Evolutionary conservation across 1,140 invertebrate genomes (phyloP), one percentile per base, ranked within the genome.

Genomic region (Drosophila equinoxialis): DNA sequence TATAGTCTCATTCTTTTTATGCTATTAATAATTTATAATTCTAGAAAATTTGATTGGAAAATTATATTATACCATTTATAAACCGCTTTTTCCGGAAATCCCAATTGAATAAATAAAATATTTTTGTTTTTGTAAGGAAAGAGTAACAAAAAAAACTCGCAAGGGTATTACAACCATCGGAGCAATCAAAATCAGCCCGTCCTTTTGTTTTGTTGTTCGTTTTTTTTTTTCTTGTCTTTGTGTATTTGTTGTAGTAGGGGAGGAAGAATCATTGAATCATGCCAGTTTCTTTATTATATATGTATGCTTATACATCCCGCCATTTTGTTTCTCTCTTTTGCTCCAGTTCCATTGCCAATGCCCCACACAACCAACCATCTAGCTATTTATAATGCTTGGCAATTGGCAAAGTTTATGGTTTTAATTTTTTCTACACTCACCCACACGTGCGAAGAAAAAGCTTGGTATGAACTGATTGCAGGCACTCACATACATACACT

Each of bases 331-430:
- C 11, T 39, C n/a, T 2, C 39, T 11, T 39, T 33, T 14, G 6
- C 45, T 13, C 37, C 37, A 39, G 10, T 39, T 39, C 37, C 37
- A 39, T 13, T 20, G 10, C 11, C 17, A 39, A 39, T 39, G 37
- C 37, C 37, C 10, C 11, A 39, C 37, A 54, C 41, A 66, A 39
- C 11, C 58, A 30, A n/a, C 41, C 58, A 30, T 30, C 45, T 67
- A 64, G 74, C 67, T 71, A 81, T 81, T 62, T 71, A 69, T 81
- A 62, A 65, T 67, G 74, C 57, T 67, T 71, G 74, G 54, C 69
- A 80, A 81, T 85, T 81, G 81, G 70, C 59, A 58, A 58, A 87
- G 83, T 79, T 87, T 82, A 83, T 79, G 75, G 75, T 68, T 86
- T 68, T 68, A 59, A 71, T 82, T 82, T 77, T 86, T 77, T 60